Evolutionary conservation across 2,888 invertebrate genomes (phyloP).

Genomic region (Trichopria drosophilae): DNA sequence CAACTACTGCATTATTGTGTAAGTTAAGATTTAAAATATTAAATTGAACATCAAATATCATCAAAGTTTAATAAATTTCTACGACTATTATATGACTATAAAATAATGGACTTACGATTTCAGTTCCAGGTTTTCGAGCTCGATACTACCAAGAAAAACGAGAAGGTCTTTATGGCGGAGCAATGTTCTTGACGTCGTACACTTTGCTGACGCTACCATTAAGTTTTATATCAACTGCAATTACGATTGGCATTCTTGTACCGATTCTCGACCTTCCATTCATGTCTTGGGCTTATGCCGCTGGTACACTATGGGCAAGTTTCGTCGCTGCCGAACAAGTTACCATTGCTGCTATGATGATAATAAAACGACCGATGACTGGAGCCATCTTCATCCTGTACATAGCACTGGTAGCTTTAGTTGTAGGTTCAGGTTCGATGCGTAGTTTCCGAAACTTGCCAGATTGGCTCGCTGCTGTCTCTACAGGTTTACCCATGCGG

Average conservation of each 20-base stretch:
- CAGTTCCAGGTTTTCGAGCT: constrained; percentile 84
- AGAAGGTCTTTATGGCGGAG: constrained; percentile 86
- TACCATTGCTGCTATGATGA: constrained; percentile 78
- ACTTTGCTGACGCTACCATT: constrained; percentile 81
- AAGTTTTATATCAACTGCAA: constrained; percentile 74
- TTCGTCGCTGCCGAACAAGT: constrained; percentile 85
- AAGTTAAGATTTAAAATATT: constrained; percentile 37
- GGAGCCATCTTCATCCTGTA: constrained; percentile 81
- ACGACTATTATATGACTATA: no score
- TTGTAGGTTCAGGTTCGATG: constrained; percentile 51
- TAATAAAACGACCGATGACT: constrained; percentile 76
- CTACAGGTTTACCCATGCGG: constrained; percentile 51
- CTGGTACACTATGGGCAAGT: constrained; percentile 76
- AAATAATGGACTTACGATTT: no score
- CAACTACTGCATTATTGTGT: constrained; percentile 54
- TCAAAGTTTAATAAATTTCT: neutral
- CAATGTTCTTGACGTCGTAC: constrained; percentile 79
- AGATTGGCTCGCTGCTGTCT: constrained; percentile 50
- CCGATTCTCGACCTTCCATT: constrained; percentile 58
- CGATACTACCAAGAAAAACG: constrained; percentile 89
- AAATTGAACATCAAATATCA: neutral
- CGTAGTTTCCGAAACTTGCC: constrained; percentile 51
- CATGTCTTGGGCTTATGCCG: constrained; percentile 49
- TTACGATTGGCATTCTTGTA: constrained; percentile 73
- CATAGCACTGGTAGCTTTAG: constrained; percentile 68